Evolutionary conservation across 1,140 invertebrate genomes (phyloP).

Genomic region (Grapholita molesta): DNA sequence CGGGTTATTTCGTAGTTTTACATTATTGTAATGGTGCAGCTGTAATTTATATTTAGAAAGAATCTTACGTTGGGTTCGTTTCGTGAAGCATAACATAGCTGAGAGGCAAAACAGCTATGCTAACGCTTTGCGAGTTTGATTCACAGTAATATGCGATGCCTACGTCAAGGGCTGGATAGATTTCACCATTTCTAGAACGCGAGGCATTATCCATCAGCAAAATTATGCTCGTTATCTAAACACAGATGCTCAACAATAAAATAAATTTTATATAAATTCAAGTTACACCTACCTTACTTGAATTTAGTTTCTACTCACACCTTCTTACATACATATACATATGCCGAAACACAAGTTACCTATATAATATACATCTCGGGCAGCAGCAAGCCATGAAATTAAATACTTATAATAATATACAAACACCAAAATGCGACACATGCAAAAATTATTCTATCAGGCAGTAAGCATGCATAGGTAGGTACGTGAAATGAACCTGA

Average conservation of each 20-base stretch:
- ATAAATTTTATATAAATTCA: too few species aligned
- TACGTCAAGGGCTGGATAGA: background rate
- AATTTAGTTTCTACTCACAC: background rate
- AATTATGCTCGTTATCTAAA: background rate
- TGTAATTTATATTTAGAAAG: background rate
- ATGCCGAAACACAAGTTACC: too few species aligned
- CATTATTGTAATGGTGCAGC: too few species aligned
- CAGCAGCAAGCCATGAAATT: background rate
- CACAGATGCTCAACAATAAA: background rate
- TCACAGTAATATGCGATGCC: background rate
- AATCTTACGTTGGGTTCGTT: slow-evolving; percentile 3
- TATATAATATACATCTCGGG: background rate
- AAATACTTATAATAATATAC: background rate
- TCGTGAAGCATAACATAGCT: background rate
- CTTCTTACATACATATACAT: background rate
- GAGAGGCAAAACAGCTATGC: background rate
- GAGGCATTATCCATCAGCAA: background rate
- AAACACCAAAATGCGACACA: background rate
- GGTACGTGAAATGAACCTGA: slow-evolving; percentile 51
- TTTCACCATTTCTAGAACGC: slow-evolving; percentile 1
- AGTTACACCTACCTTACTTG: too few species aligned
- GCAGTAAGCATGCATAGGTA: slow-evolving; percentile 49
- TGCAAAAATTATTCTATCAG: slow-evolving; percentile 22
- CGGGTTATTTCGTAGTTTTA: background rate
- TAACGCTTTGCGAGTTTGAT: background rate